Percentiles rank a stretch among this genome's conserved stretches.
phyloP scores from a whole-genome alignment of 2,888 invertebrate genomes.

The Diloba caeruleocephala region DNA sequence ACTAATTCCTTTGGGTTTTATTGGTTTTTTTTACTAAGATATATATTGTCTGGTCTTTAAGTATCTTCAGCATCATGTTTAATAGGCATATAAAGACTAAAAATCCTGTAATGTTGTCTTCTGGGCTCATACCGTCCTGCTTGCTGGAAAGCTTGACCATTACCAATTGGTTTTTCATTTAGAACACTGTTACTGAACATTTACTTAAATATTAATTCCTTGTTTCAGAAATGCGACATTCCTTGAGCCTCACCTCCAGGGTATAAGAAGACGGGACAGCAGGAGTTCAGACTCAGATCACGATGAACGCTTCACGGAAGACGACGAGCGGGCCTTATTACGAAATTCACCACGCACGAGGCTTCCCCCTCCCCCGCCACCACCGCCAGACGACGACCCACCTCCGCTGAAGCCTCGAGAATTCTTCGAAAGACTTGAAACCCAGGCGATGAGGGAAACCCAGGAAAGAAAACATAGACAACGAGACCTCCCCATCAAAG shows the following conservation, averaged over 20 bases:
- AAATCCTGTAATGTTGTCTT: no score
- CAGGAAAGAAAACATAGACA: constrained; percentile 76
- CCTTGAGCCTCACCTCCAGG: constrained; percentile 93
- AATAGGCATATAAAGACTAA: no score
- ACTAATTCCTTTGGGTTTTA: constrained; percentile 17
- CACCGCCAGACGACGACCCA: constrained; percentile 83
- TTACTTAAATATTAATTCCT: constrained; percentile 33
- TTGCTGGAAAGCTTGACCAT: no score
- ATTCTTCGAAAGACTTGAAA: constrained; percentile 85
- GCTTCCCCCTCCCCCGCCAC: constrained; percentile 82
- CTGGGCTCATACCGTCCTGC: no score
- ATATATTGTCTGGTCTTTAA: no score
- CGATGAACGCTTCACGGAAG: constrained; percentile 86
- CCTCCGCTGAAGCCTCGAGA: constrained; percentile 89
- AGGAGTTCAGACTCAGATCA: constrained; percentile 85
- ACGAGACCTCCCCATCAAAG: constrained; percentile 70
- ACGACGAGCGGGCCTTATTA: constrained; percentile 82
- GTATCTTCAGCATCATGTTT: no score
- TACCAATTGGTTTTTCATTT: no score
- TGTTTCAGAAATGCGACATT: constrained; percentile 93
- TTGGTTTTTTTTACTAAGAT: no score
- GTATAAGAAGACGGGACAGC: constrained; percentile 86
- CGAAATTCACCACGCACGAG: constrained; percentile 83
- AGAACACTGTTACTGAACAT: no score
- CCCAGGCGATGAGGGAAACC: constrained; percentile 84